Conservation (phyloP, 2,797 vertebrate species). For the Channallabes apus region DNA sequence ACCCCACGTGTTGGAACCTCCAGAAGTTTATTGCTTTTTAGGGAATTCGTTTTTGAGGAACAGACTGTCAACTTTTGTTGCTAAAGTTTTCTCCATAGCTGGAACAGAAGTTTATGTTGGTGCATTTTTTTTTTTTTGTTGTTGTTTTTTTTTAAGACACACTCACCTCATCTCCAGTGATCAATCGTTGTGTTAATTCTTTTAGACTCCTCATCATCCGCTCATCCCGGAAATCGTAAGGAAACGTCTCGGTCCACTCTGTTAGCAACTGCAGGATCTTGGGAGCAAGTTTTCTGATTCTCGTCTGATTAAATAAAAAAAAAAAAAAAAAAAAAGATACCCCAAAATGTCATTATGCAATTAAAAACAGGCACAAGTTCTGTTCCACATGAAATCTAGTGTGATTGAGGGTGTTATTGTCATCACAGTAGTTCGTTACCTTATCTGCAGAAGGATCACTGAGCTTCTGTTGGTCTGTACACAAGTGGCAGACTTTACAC, state of each 20-base stretch:
- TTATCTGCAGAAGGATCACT: conserved; percentile 83
- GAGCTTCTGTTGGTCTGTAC: conserved; percentile 82
- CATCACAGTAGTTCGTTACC: conserved; percentile 66
- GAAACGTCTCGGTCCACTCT: conserved; percentile 94
- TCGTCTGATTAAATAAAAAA: conserved; percentile 66
- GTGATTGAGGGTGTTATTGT: neutral
- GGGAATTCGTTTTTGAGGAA: neutral
- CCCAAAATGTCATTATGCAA: neutral
- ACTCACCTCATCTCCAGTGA: conserved; percentile 86
- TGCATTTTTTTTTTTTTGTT: no score
- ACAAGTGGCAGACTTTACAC: conserved; percentile 88
- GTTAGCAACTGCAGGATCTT: conserved; percentile 90
- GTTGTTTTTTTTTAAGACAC: conserved; percentile 51
- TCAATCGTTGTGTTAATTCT: conserved; percentile 84
- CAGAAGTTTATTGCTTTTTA: conserved; percentile 15
- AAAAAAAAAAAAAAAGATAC: neutral
- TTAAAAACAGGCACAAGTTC: neutral
- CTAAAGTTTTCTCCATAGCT: neutral
- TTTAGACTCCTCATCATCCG: conserved; percentile 92
- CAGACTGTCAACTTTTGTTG: conserved; percentile 13
- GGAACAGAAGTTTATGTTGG: neutral
- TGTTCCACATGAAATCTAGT: neutral
- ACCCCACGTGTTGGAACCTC: conserved; percentile 34
- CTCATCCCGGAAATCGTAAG: conserved; percentile 93
- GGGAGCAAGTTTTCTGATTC: conserved; percentile 83